Conservation (phyloP, 2,888 invertebrate species). For the Geotrupes spiniger region DNA sequence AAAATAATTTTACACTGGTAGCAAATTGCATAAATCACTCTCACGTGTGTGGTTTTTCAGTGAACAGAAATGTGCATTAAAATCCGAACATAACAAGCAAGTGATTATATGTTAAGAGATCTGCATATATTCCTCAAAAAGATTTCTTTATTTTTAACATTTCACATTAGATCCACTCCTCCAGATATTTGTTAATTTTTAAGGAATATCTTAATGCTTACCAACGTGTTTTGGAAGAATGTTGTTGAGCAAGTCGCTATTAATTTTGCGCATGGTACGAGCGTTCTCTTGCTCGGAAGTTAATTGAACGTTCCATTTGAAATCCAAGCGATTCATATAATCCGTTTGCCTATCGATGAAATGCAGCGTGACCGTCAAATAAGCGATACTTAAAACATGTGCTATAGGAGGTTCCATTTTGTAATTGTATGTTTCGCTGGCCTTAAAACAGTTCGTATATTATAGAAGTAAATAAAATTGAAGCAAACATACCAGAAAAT, state of each 20-base stretch:
- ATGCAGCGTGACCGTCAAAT: slow-evolving; percentile 74
- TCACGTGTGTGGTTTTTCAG: too few species aligned
- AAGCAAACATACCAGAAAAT: slow-evolving; percentile 44
- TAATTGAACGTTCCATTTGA: slow-evolving; percentile 71
- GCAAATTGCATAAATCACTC: too few species aligned
- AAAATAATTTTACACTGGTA: too few species aligned
- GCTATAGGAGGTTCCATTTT: slow-evolving; percentile 65
- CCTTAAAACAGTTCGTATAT: slow-evolving; percentile 45
- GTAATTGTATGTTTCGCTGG: slow-evolving; percentile 68
- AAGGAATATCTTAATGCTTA: slow-evolving; percentile 52
- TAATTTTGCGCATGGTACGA: slow-evolving; percentile 80
- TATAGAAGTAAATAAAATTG: not conserved
- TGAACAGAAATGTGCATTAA: too few species aligned
- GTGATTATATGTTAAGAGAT: too few species aligned
- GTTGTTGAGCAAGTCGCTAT: slow-evolving; percentile 85
- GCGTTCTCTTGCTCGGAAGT: slow-evolving; percentile 81
- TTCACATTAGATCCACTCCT: too few species aligned
- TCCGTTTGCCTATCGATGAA: slow-evolving; percentile 87
- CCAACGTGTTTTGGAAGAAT: slow-evolving; percentile 92
- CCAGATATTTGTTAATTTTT: too few species aligned
- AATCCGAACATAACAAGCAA: too few species aligned
- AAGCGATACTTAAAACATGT: slow-evolving; percentile 70
- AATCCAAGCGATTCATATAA: slow-evolving; percentile 84
- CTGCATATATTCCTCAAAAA: too few species aligned
- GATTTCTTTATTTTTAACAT: too few species aligned